These are phyloP conservation scores for Philopedon plagiatum DNA, from an alignment of 2,888 invertebrate species.

Conservation along the genomic window DNA sequence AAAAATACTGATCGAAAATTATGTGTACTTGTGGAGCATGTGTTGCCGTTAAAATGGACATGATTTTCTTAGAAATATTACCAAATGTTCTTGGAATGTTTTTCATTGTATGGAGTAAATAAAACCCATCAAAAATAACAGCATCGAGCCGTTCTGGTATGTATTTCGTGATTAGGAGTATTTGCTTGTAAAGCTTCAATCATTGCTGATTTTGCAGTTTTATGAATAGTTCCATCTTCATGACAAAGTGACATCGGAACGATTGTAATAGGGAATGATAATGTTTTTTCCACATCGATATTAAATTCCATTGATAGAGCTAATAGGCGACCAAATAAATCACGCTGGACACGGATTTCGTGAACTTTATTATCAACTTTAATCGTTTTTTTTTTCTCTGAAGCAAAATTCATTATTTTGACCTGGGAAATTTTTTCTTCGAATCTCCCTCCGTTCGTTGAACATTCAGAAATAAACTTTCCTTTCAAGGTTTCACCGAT, in stretches of 20 bases:
- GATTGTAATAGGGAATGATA: no score
- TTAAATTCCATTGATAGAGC: slow-evolving; percentile 51
- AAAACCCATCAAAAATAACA: slow-evolving; percentile 40
- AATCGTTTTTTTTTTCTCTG: slow-evolving; percentile 33
- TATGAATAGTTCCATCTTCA: no score
- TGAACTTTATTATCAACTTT: slow-evolving; percentile 54
- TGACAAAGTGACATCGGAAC: no score
- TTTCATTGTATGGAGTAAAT: slow-evolving; percentile 24
- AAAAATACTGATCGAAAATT: not conserved
- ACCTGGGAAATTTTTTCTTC: slow-evolving; percentile 44
- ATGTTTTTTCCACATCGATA: no score
- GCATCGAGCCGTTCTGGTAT: no score
- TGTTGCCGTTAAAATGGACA: not conserved
- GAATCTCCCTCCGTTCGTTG: no score
- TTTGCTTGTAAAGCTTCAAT: no score
- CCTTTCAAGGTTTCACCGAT: slow-evolving; percentile 50
- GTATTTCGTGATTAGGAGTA: no score
- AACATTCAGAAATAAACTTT: no score
- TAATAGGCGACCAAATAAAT: slow-evolving; percentile 59
- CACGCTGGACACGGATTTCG: slow-evolving; percentile 52
- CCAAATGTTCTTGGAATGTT: slow-evolving; percentile 20
- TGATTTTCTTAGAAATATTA: slow-evolving; percentile 33
- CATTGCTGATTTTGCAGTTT: no score
- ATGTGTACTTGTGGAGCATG: not conserved
- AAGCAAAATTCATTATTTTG: no score